Evolutionary conservation across 1,140 invertebrate species (phyloP), one percentile per base, ranked within the genome.

Genomic region (Nasonia vitripennis): DNA sequence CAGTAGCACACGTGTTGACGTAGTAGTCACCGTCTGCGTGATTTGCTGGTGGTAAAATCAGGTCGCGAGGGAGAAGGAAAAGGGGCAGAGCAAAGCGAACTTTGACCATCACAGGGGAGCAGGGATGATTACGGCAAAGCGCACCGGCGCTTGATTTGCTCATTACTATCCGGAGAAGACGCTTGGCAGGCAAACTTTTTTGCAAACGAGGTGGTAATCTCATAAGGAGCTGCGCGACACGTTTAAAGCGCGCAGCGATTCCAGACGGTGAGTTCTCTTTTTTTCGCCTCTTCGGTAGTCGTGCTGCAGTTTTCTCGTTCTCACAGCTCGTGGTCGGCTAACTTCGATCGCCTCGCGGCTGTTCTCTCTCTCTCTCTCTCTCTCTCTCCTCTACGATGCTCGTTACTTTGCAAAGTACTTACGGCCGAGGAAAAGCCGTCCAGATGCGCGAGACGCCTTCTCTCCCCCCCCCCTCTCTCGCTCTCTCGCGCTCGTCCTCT

Each of bases 201-300:
- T 73, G n/a, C 70, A 73, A 81, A 73, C 62, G 80, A 51, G 67
- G 45, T 81, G 62, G n/a, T 81, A 73, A 81, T 81, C 27, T 73
- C 68, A 51, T 41, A 75, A 75, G 51, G 20, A 37, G 1, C 23
- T 37, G 48, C 2, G 41, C 41, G 41, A 45, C 41, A 45, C 41
- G 41, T 45, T 45, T 45, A 45, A 45, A 45, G 12, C 34, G 5
- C 34, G 31, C 55, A 45, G 27, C 48, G 70, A 82, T 74, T 55
- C 68, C 55, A 27, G 55, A 34, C 20, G 6, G 6, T 0, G 55
- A 62, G n/a, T 20, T 1, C 4, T 20, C 55, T 4, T 7, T 62
- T 62, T n/a, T 62, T 2, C 55, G 4, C 20, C 14, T n/a, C 4
- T 7, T 7, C 7, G 7, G 55, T 14, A 62, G 17, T n/a, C 20